Evolutionary conservation across 2,113 vertebrate genomes (phyloP), one percentile per base, ranked within the genome.

Genomic region (Apistogramma diplotaenia): DNA sequence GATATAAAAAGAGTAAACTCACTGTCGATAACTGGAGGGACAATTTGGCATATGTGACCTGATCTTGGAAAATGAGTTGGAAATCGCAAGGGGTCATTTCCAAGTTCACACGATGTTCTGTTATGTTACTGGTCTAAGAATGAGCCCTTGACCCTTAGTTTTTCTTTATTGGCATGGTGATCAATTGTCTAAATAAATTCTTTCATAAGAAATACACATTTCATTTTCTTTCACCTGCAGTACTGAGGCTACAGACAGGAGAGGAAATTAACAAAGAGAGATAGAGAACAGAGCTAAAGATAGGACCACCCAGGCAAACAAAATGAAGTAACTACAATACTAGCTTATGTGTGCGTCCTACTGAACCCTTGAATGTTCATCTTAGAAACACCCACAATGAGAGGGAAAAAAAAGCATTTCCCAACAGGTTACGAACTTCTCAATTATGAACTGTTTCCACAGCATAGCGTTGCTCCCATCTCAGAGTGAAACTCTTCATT

Each of bases 261-360:
- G 51, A 65, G 58, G n/a, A 87, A 62, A 72, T 85, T 57, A 77
- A 75, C 21, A 80, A 59, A 81, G 19, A 78, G 65, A 62, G 4
- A 27, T 15, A 71, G 40, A 58, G 72, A 73, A 67, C 13, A 19
- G n/a, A 58, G 65, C 57, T 83, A 85, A 88, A 87, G 80, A 87
- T 79, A 82, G 78, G 87, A 82, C 89, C 86, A 91, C 86, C 88
- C 84, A 92, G 67, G 77, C 70, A 61, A 89, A 81, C 29, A 46
- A 37, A 78, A 23, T 37, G 6, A 62, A 81, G 73, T 11, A 77
- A 56, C 21, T 73, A 37, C 59, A 89, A 85, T 65, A 81, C 49
- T 49, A 46, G 40, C 35, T 67, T 65, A 60, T 81, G 77, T 82
- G 82, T 59, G 74, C 61, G 53, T 86, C 78, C 65, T 56, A 49